Evolutionary conservation across 2,113 vertebrate genomes (phyloP), one percentile per base, ranked within the genome.

Genomic region (Channa argus): DNA sequence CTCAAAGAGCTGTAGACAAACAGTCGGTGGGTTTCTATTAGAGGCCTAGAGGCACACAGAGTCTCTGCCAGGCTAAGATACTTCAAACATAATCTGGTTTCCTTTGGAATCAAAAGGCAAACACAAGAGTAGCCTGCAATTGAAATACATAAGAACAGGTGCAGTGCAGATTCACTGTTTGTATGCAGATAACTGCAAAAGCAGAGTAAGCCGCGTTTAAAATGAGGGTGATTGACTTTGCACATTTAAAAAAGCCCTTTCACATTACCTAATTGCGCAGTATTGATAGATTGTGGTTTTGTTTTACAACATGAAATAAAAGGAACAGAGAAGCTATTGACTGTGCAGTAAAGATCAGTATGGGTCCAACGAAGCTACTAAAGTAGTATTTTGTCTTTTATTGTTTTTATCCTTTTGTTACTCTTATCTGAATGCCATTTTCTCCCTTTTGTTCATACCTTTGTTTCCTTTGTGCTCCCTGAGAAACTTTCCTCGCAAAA

Each of bases 261-360:
- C 58, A 71, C 45, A 71, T 79, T 6, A 67, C 41, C 52, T 82
- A 68, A 86, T 75, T 81, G 63, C n/a, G 52, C 74, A 43, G 15
- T 75, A 67, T 76, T 74, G 83, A 7, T 41, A 41, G 24, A 55
- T 38, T 56, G 47, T 64, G 43, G 4, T 34, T 44, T 41, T 46
- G 8, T 76, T 82, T 87, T 62, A 79, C 43, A 49, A 5, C 44
- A 14, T 59, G 9, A 43, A 44, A 58, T 76, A 54, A 84, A 66
- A 67, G 44, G 7, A 68, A 37, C 13, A 37, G 1, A 43, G 43
- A 53, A 60, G 2, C 5, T 1, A 58, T 52, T 63, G 46, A 60
- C 54, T 64, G 36, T 12, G 49, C 52, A 34, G 46, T 68, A 15
- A 64, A 81, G 5, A 37, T 45, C 12, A 0, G n/a, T 36, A 3